Percentiles rank a stretch among this genome's conserved stretches.
These are phyloP conservation scores for Pangasius mekongensis DNA, from an alignment of 2,797 vertebrate genomes.

Conservation along the genomic window DNA sequence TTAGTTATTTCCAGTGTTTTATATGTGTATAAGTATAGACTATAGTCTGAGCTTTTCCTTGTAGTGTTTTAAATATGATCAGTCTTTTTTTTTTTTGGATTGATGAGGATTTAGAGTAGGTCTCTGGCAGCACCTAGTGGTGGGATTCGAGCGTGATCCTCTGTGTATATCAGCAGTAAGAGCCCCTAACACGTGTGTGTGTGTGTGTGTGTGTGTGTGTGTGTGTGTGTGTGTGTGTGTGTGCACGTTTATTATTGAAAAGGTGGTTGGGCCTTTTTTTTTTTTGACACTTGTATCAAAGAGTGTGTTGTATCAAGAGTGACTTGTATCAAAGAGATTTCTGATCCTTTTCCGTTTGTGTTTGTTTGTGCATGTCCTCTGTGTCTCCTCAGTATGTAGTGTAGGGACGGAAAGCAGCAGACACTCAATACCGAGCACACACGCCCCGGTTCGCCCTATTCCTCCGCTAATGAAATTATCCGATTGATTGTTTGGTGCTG, in stretches of 20 bases:
- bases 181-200: not conserved
- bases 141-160: constrained; percentile 71
- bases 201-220: not conserved
- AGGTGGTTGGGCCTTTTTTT: not conserved
- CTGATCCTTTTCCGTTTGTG: not conserved
- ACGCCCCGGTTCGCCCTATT: constrained; percentile 45
- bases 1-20: not conserved
- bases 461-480: constrained; percentile 72
- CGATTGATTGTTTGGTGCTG: constrained; percentile 77
- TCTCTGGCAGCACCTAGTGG: constrained; percentile 98
- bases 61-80: not conserved
- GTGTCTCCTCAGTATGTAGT: not conserved
- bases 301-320: not conserved
- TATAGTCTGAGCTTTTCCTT: too few relatives aligned
- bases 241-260: not conserved
- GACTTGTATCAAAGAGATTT: not conserved
- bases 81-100: not conserved
- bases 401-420: constrained; percentile 9
- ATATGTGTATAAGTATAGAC: not conserved
- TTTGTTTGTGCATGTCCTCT: constrained; percentile 19
- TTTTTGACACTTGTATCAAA: not conserved
- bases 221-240: not conserved
- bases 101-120: constrained; percentile 66
- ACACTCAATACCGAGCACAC: constrained; percentile 40
- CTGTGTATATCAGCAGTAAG: not conserved